phyloP scores from a whole-genome alignment of 2,113 vertebrate genomes.

The Merops nubicus region DNA sequence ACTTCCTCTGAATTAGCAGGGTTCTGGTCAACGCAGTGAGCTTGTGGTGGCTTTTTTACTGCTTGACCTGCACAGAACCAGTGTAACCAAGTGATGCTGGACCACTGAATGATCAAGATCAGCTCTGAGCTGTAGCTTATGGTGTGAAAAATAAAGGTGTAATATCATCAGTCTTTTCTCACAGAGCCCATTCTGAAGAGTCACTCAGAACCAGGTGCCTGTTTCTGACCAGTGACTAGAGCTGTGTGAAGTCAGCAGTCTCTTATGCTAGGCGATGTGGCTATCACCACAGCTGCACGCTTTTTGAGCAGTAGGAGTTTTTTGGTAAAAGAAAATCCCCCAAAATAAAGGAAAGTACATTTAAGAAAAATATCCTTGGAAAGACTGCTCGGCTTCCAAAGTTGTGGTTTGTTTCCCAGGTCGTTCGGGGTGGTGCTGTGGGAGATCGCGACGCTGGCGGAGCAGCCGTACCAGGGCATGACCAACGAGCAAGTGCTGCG shows the following conservation, averaged over 20 bases:
- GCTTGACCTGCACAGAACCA: not conserved
- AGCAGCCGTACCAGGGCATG: constrained; percentile 98
- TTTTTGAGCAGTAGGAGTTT: not conserved
- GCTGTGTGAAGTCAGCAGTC: not conserved
- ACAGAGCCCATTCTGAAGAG: not conserved
- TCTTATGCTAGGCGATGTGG: not conserved
- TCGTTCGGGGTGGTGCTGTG: constrained; percentile 97
- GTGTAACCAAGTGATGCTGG: not conserved
- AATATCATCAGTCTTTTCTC: not conserved
- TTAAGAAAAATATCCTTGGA: not conserved
- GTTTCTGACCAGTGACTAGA: not conserved
- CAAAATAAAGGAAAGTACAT: too few relatives aligned
- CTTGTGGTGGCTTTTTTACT: not conserved
- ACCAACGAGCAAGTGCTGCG: constrained; percentile 98
- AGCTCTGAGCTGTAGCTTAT: not conserved
- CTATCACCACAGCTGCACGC: accelerated
- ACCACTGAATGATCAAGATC: not conserved
- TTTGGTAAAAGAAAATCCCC: not conserved
- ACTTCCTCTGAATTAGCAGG: not conserved
- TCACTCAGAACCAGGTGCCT: not conserved
- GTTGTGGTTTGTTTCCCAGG: constrained; percentile 69
- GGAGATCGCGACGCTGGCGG: constrained; percentile 95
- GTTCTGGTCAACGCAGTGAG: not conserved
- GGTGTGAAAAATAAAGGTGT: not conserved
- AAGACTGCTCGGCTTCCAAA: not conserved